Evolutionary conservation across 2,888 invertebrate genomes (phyloP), one percentile per base, ranked within the genome.

Genomic region (Limnephilus lunatus): DNA sequence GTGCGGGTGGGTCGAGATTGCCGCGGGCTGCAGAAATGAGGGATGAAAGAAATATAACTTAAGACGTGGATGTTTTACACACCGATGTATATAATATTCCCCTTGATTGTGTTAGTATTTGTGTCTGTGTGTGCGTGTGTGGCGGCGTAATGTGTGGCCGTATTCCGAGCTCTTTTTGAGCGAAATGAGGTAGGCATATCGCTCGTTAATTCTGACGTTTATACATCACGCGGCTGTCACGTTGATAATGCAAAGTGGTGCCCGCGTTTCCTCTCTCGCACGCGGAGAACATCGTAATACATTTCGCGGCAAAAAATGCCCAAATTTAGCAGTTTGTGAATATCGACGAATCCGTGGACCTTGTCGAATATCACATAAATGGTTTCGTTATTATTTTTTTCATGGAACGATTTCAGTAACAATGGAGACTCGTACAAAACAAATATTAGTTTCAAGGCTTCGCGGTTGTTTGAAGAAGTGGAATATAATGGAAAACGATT

Each of bases 11-110:
- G 85, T 96, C 96, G 96, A 96, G 96, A 96, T 96, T 96, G 96
- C 96, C 96, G 96, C 96, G 96, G 96, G 96, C 96, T 96, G 96
- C 96, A 96, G 96, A 96, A 96, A 96, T 96, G 96, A 96, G 96
- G 96, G 96, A 96, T 96, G 96, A 96, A 96, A 96, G 96, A 96
- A 96, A 96, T 96, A 96, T 96, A 96, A 96, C 96, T 96, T 96
- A 96, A 96, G 96, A 96, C 96, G 96, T 96, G 96, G 96, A 96
- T 96, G 82, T 90, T 90, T 90, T 83, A 96, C 95, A 96, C 96
- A 83, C 87, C 82, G 83, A 44, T 81, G 85, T 89, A 82, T 68
- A 68, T 68, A 68, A 68, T 68, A 68, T 68, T 80, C 82, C 89
- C 48, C 81, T 85, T 68, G 68, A 2, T 68, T 25, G 68, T 68